Percentiles rank a stretch among this genome's conserved stretches.
Conservation (phyloP, 2,797 vertebrate genomes). For the Diceros bicornis region DNA sequence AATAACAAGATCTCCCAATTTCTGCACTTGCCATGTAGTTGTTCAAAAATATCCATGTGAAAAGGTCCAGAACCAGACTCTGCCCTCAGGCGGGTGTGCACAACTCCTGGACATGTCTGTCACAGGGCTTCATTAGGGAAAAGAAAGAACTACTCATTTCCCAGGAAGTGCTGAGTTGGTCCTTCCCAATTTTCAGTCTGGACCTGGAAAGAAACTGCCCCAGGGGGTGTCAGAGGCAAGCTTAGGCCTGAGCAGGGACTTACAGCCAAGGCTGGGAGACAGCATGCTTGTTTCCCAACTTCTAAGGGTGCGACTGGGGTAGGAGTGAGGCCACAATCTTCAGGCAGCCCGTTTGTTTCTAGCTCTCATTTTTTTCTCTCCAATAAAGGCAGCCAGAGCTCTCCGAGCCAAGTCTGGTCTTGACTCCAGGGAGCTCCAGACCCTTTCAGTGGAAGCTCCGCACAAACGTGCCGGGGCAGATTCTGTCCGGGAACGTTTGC, state of each 20-base stretch:
- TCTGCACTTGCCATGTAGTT: background rate
- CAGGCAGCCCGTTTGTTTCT: background rate
- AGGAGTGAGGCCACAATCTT: background rate
- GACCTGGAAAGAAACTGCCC: background rate
- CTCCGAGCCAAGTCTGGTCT: background rate
- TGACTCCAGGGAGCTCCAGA: conserved; percentile 42
- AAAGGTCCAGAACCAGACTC: background rate
- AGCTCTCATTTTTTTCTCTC: background rate
- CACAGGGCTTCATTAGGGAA: background rate
- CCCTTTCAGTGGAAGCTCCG: background rate
- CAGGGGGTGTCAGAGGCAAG: background rate
- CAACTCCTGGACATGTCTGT: background rate
- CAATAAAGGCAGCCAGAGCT: background rate
- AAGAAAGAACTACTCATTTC: conserved; percentile 9
- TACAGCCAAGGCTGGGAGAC: background rate
- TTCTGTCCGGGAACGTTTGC: background rate
- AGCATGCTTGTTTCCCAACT: background rate
- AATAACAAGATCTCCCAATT: background rate
- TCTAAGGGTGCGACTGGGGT: background rate
- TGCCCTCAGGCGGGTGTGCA: background rate
- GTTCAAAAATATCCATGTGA: background rate
- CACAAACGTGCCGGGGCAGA: background rate
- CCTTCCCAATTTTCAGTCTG: background rate
- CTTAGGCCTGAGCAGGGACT: background rate
- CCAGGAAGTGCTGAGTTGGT: conserved; percentile 25